Evolutionary conservation across 2,797 vertebrate species (phyloP), one percentile per base, ranked within the genome.

Genomic region (Phoebastria nigripes): DNA sequence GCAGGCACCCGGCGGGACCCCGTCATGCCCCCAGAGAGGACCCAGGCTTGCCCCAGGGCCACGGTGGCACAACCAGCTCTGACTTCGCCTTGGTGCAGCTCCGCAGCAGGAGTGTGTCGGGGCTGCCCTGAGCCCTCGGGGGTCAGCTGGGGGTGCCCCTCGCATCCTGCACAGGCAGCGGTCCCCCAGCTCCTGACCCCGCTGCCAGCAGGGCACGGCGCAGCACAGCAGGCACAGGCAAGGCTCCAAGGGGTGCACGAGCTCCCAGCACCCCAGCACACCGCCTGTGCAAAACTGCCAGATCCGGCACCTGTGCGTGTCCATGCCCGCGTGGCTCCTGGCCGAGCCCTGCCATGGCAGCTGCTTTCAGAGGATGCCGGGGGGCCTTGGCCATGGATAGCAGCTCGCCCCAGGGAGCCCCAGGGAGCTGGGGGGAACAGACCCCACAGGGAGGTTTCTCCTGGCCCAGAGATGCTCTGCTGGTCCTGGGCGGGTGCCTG

Each of bases 181-280:
- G 41, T 37, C 15, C 37, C 56, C 37, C 69, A 25, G 37, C 16
- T 63, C 70, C 83, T 19, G 11, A 10, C 42, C 49, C 44, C 0
- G 1, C 54, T 61, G 47, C 46, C 41, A 14, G 55, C 31, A 16
- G 2, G 11, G 59, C 58, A 20, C 2, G 3, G 44, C 15, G 25
- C 3, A 1, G 73, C 28, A 26, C 2, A 0, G 65, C 1, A 2
- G 31, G 61, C 61, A 51, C 39, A 9, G 37, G 33, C 1, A 0
- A 39, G 12, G 28, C 26, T 54, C 44, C 63, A 28, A 25, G 31
- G 31, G 26, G 14, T 4, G 10, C 9, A 4, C 2, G 5, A 56
- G 41, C 41, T 41, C 41, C 46, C 12, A 4, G 78, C n/a, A 31
- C 41, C 16, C 39, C 2, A 0, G 35, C 19, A 67, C 29, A 2